Evolutionary conservation across 1,140 invertebrate species (phyloP).

Genomic region (Oreohelix idahoensis): DNA sequence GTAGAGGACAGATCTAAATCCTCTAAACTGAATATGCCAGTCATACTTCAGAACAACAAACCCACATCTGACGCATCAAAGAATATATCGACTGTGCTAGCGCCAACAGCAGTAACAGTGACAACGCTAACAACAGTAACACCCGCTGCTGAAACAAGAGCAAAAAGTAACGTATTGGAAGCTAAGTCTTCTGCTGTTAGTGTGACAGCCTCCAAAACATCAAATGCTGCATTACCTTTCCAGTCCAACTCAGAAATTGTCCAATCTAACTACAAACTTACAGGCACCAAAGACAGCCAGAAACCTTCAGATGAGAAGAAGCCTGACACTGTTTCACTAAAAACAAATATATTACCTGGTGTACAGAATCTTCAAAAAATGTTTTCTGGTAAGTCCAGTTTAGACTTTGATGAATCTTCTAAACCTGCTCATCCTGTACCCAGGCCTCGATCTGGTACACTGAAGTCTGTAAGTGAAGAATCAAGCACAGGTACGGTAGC

Average conservation of each 20-base stretch:
- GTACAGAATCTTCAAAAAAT: slow-evolving; percentile 1
- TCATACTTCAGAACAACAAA: slow-evolving; percentile 31
- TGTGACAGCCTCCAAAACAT: neutral
- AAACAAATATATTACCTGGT: slow-evolving; percentile 10
- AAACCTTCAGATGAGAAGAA: slow-evolving; percentile 3
- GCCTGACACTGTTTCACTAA: neutral
- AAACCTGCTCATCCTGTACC: neutral
- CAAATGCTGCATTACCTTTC: neutral
- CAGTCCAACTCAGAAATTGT: neutral
- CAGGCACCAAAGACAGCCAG: neutral
- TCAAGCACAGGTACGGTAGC: neutral
- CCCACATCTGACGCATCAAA: neutral
- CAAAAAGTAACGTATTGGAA: neutral
- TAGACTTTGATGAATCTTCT: neutral
- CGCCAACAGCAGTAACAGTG: neutral
- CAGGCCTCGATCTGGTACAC: neutral
- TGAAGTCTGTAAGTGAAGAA: neutral
- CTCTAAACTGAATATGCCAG: slow-evolving; percentile 5
- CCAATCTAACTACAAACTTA: neutral
- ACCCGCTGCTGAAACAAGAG: no score
- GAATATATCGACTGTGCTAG: neutral
- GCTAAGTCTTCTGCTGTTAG: neutral
- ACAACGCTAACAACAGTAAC: neutral
- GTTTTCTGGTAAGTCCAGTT: neutral
- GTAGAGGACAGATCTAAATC: neutral